phyloP scores from a whole-genome alignment of 1,140 invertebrate genomes.

The Bathynomus jamesi region DNA sequence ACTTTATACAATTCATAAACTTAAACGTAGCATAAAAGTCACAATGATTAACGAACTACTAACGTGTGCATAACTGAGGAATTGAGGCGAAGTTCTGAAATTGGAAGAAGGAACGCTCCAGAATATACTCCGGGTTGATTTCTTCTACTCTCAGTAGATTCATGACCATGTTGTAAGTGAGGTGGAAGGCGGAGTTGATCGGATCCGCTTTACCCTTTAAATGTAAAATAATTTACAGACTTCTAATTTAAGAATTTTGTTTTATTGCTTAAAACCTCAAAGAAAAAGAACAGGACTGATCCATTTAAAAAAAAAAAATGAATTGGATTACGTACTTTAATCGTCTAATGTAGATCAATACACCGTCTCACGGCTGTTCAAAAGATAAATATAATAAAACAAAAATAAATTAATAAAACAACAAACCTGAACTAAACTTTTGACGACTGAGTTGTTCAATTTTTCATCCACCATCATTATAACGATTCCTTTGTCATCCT shows the following conservation, averaged over 20 bases:
- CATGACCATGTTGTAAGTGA: constrained; percentile 93
- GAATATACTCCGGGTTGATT: constrained; percentile 99
- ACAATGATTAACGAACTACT: too few relatives aligned
- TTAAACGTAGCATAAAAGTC: too few relatives aligned
- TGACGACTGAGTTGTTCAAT: constrained; percentile 72
- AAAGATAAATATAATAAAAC: too few relatives aligned
- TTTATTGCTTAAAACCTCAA: too few relatives aligned
- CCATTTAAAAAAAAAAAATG: too few relatives aligned
- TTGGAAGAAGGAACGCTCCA: constrained; percentile 96
- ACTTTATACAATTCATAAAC: too few relatives aligned
- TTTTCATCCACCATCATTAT: constrained; percentile 98
- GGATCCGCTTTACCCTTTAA: constrained; percentile 85
- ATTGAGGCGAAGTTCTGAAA: constrained; percentile 97
- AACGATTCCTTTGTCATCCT: constrained; percentile 97
- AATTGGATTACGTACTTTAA: too few relatives aligned
- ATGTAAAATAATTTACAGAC: too few relatives aligned
- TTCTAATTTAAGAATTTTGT: too few relatives aligned
- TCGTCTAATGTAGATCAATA: too few relatives aligned
- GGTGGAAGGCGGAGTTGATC: constrained; percentile 96
- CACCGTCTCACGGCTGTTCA: too few relatives aligned
- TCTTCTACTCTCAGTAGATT: constrained; percentile 73
- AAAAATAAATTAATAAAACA: background rate
- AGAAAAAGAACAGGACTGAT: too few relatives aligned
- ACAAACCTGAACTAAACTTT: constrained; percentile 31
- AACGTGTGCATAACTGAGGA: constrained; percentile 77